Evolutionary conservation across 2,113 vertebrate genomes (phyloP), one percentile per base, ranked within the genome.

Genomic region (Syrmaticus mikado): DNA sequence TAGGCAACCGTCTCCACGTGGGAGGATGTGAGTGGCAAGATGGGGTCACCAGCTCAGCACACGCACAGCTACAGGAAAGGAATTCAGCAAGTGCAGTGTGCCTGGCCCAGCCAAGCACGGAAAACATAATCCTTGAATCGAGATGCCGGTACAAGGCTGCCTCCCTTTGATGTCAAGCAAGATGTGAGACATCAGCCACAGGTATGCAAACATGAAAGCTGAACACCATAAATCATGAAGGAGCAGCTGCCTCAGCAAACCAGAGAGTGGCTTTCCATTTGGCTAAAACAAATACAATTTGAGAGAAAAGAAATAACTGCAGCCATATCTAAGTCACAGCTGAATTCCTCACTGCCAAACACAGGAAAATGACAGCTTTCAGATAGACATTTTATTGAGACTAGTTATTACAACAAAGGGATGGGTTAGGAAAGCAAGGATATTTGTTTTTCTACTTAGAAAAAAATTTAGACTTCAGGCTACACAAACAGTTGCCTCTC

Each of bases 161-260:
- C 28, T 91, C 10, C 8, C 87, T 95, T 96, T 96, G 93, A 96
- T 87, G 93, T 96, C 50, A 40, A 60, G 41, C 75, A 85, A 71
- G 82, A 78, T 53, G 68, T 64, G 61, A 96, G 82, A 65, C 79
- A 89, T 78, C 92, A 87, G 82, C 89, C 79, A 80, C 89, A 94
- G 89, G 89, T 96, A 92, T 43, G 82, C 89, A 89, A 93, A 87
- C 78, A 91, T 77, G 70, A 85, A 92, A 93, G 82, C 15, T 1
- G 3, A 89, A 38, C 0, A 2, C 28, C 52, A 85, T 95, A 79
- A 82, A 75, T 95, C 82, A 52, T 36, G 52, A 64, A 64, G 41
- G 64, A 92, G 22, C 36, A 91, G 87, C 87, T 91, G 75, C 30
- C 38, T 87, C 68, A 36, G 68, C 64, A 92, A 85, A 85, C 17